Evolutionary conservation across 37 sponge, comb jelly and placozoan genomes (phyloP).

Genomic region (Mnemiopsis leidyi): DNA sequence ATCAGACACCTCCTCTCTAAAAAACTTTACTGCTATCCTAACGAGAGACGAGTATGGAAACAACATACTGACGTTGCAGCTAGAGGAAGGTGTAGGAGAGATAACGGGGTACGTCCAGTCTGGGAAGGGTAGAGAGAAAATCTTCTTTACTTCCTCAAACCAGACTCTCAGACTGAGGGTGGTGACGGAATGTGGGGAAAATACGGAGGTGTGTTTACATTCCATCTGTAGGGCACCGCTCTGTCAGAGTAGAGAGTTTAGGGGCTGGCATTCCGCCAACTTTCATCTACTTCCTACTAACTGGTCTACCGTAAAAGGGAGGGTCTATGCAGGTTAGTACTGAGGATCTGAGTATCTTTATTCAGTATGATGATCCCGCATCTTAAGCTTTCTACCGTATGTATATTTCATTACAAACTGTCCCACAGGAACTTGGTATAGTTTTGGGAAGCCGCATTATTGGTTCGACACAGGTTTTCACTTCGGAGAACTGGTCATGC

Average conservation of each 20-base stretch:
- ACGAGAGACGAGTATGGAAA: not conserved
- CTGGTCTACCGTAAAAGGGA: no score
- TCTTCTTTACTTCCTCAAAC: not conserved
- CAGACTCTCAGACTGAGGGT: not conserved
- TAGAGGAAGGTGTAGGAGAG: not conserved
- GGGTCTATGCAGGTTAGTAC: no score
- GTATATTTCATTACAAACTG: no score
- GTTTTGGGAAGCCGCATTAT: not conserved
- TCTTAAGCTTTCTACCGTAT: no score
- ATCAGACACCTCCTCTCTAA: not conserved
- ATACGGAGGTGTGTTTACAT: not conserved
- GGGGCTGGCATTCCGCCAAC: no score
- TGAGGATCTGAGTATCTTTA: no score
- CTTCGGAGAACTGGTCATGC: not conserved
- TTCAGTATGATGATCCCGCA: no score
- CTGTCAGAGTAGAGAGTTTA: not conserved
- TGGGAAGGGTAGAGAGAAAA: not conserved
- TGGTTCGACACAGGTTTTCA: constrained; percentile 15
- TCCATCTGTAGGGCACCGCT: not conserved
- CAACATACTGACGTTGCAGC: not conserved
- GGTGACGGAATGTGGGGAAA: not conserved
- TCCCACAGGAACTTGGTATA: constrained; percentile 1
- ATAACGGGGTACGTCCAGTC: not conserved
- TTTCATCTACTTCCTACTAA: no score
- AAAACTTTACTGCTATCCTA: not conserved